Base-by-base conservation (phyloP, 2,797 vertebrate species). In the Lacerta bilineata region DNA sequence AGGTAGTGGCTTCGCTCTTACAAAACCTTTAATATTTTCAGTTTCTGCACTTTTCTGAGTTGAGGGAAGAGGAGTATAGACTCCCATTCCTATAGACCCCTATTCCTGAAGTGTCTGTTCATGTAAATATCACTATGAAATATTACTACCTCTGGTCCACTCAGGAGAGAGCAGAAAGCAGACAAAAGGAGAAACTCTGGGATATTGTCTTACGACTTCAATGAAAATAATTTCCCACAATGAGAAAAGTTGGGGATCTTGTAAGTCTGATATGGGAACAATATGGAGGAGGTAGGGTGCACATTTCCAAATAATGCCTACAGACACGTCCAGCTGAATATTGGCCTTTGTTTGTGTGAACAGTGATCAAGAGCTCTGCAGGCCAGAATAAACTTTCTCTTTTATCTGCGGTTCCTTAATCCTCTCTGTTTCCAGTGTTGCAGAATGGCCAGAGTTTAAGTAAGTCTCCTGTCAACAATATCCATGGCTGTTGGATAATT, bases 321-420 rank as follows among this genome's bases (percentile, higher is more conserved):
- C 43, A 27, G 33, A 41, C 5, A 71, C 55, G 68, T 46, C 9
- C 25, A 61, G 20, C 18, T 17, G 59, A 64, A 27, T 5, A 23
- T 81, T 87, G 50, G 68, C 36, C n/a, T 81, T 82, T 82, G 20
- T 66, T 75, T 20, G 69, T 15, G 6, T 81, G 50, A 29, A 74
- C 15, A 5, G 15, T 11, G 71, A n/a, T 43, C 43, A 39, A 76
- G 27, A 83, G 64, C 61, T 46, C 46, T 75, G 71, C 41, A 76
- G 5, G 10, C 23, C 39, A 83, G 9, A 39, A 20, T 71, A 55
- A 80, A n/a, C 25, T 9, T 88, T 17, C 64, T 29, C 36, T n/a
- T 75, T 64, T 15, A 4, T 87, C 29, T 86, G 66, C 6, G 9
- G 4, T 23, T 74, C n/a, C 55, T 41, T 46, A 36, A 2, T 5